phyloP scores from a whole-genome alignment of 2,888 invertebrate species.

The Drosophila algonquin region DNA sequence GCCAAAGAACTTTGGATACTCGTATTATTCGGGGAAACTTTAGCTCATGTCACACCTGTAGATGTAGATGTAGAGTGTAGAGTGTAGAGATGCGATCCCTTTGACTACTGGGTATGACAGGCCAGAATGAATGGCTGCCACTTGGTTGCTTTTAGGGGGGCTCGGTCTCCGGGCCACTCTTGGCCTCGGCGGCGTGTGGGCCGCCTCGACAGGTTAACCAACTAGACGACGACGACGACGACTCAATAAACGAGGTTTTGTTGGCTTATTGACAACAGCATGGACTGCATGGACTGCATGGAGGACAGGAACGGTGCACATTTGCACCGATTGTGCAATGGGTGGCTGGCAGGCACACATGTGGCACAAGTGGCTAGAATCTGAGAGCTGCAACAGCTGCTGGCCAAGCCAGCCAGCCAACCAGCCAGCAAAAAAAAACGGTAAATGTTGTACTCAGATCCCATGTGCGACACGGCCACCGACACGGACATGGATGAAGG shows the following conservation, averaged over 20 bases:
- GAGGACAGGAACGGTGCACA: constrained; percentile 26
- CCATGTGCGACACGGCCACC: constrained; percentile 8
- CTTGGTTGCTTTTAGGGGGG: constrained; percentile 27
- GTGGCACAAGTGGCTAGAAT: constrained; percentile 65
- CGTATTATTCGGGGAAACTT: neutral
- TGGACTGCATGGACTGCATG: neutral
- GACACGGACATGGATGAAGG: constrained; percentile 5
- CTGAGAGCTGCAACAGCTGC: constrained; percentile 67
- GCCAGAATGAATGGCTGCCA: constrained; percentile 65
- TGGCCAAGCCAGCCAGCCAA: constrained; percentile 18
- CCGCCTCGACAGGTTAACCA: constrained; percentile 69
- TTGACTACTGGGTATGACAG: constrained; percentile 1
- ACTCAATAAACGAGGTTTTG: constrained; percentile 72
- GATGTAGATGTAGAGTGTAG: too few species aligned
- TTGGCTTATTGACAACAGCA: constrained; percentile 70
- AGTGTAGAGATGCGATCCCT: neutral
- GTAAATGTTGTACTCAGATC: constrained; percentile 64
- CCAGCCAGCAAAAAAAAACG: constrained; percentile 61
- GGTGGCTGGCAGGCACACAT: constrained; percentile 42
- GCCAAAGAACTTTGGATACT: too few species aligned
- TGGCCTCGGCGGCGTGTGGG: constrained; percentile 74
- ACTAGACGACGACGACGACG: constrained; percentile 33
- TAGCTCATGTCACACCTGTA: too few species aligned
- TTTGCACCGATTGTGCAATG: constrained; percentile 75
- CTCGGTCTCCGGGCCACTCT: constrained; percentile 31